Evolutionary conservation across 2,797 vertebrate species (phyloP).

Genomic region (Halcyon smyrnensis): DNA sequence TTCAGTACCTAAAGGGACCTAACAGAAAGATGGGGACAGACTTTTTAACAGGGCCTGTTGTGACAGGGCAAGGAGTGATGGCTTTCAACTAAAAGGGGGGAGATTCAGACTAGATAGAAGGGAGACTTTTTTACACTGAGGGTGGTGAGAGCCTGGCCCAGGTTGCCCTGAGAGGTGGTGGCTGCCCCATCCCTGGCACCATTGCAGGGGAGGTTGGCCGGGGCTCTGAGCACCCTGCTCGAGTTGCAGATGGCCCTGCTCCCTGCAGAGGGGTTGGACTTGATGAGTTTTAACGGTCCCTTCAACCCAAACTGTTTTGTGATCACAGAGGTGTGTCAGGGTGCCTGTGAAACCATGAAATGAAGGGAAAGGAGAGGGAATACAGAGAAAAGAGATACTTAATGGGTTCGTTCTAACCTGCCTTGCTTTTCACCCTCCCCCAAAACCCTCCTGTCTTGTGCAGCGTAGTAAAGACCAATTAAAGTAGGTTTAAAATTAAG

Average conservation of each 20-base stretch:
- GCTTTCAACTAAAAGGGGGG: not conserved
- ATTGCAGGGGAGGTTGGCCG: not conserved
- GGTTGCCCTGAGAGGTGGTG: not conserved
- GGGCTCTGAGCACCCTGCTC: not conserved
- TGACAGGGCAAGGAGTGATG: not conserved
- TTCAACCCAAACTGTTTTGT: not conserved
- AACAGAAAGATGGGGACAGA: not conserved
- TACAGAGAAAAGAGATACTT: not conserved
- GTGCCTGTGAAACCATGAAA: not conserved
- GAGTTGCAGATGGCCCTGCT: not conserved
- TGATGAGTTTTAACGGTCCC: not conserved
- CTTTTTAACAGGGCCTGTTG: not conserved
- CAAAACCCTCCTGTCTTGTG: not conserved
- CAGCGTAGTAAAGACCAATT: slow-evolving; percentile 36
- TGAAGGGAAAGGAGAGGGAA: not conserved
- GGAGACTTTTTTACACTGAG: not conserved
- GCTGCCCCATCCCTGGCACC: not conserved
- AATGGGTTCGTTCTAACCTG: not conserved
- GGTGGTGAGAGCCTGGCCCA: not conserved
- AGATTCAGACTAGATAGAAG: not conserved
- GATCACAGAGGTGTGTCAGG: not conserved
- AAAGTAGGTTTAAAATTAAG: slow-evolving; percentile 44
- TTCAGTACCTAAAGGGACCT: not conserved
- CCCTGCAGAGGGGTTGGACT: not conserved
- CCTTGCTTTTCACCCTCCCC: not conserved